Conservation (phyloP, 2,888 invertebrate genomes). For the Spilosoma lubricipeda region DNA sequence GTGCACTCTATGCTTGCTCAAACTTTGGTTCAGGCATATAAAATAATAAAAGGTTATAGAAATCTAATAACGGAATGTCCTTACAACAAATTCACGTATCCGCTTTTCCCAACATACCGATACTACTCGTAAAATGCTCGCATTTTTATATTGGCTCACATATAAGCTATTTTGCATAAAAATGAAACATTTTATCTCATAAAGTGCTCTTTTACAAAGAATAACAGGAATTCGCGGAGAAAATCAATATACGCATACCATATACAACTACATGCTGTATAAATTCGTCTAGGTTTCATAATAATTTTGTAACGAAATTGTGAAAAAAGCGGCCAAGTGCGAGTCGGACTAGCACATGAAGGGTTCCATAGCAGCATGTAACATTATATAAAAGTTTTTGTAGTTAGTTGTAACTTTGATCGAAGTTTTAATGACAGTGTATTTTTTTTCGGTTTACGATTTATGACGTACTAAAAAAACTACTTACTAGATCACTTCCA, state of each 20-base stretch:
- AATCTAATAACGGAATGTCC: slow-evolving; percentile 36
- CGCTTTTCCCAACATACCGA: slow-evolving; percentile 24
- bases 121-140: slow-evolving; percentile 22
- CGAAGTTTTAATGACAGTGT: no score
- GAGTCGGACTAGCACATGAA: no score
- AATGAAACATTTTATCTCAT: slow-evolving; percentile 25
- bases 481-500: no score
- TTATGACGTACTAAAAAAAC: no score
- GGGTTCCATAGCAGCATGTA: no score
- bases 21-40: not conserved
- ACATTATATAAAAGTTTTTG: no score
- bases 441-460: no score
- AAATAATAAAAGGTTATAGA: slow-evolving; percentile 27
- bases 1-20: not conserved
- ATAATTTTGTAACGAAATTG: not conserved
- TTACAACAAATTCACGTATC: slow-evolving; percentile 20
- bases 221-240: slow-evolving; percentile 5
- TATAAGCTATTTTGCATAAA: slow-evolving; percentile 32
- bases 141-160: slow-evolving; percentile 29
- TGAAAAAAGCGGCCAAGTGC: no score
- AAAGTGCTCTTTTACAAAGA: slow-evolving; percentile 20
- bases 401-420: no score
- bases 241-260: not conserved
- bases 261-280: not conserved
- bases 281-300: not conserved